phyloP scores from a whole-genome alignment of 2,888 invertebrate genomes.

The Osedax frankpressi region DNA sequence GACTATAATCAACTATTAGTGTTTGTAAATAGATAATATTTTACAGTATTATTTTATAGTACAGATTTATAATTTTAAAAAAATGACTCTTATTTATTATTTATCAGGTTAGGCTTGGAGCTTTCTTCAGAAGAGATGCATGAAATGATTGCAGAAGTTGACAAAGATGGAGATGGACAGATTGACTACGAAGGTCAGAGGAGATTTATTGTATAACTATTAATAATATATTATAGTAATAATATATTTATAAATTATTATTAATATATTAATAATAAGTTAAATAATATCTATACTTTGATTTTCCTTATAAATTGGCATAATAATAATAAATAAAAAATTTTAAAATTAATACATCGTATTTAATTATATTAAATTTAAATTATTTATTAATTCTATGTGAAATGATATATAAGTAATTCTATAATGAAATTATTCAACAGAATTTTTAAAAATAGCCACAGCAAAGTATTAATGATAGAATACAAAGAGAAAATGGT shows the following conservation, averaged over 20 bases:
- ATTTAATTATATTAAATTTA: background rate
- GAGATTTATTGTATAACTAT: too few relatives aligned
- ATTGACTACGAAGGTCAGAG: constrained; percentile 7
- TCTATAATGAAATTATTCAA: background rate
- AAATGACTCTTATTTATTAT: too few relatives aligned
- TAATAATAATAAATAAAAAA: background rate
- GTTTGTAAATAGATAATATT: too few relatives aligned
- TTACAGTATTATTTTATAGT: too few relatives aligned
- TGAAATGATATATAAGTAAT: background rate
- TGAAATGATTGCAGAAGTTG: constrained; percentile 7
- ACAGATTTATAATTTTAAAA: too few relatives aligned
- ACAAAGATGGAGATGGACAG: constrained; percentile 9
- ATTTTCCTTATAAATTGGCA: background rate
- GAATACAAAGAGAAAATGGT: too few relatives aligned
- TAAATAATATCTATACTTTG: too few relatives aligned
- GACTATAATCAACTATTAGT: too few relatives aligned
- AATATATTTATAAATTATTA: background rate
- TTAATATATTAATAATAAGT: background rate
- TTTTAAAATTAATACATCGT: background rate
- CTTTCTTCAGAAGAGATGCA: background rate
- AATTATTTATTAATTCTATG: background rate
- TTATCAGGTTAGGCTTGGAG: background rate
- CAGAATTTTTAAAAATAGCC: background rate
- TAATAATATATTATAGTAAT: background rate
- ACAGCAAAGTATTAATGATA: background rate